Conservation (phyloP, 35 echinoderm and acorn worm species). For the Eucidaris tribuloides region DNA sequence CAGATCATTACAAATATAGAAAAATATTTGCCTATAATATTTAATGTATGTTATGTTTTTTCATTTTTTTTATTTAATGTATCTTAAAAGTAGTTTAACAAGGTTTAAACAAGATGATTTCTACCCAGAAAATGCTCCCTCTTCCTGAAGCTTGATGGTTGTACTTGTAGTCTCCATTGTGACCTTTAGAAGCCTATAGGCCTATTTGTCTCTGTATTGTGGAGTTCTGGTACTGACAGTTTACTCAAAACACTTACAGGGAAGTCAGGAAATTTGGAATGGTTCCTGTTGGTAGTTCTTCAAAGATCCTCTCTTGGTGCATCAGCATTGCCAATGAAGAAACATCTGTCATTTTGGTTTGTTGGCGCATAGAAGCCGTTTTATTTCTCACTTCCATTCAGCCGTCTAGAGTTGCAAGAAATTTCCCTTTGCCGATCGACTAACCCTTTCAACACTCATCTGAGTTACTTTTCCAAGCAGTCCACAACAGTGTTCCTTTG, state of each 20-base stretch:
- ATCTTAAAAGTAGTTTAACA: too few species aligned
- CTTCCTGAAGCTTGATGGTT: too few species aligned
- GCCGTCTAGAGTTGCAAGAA: neutral
- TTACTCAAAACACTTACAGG: neutral
- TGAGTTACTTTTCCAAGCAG: constrained; percentile 38
- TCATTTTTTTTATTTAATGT: too few species aligned
- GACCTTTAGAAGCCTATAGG: too few species aligned
- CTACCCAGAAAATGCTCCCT: too few species aligned
- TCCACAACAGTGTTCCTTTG: constrained; percentile 30
- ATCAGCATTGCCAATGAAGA: constrained; percentile 7
- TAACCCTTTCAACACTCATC: constrained; percentile 42
- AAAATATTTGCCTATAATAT: too few species aligned
- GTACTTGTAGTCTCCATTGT: too few species aligned
- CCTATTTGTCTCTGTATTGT: too few species aligned
- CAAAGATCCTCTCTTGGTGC: constrained; percentile 17
- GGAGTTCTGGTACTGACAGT: neutral
- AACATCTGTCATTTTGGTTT: neutral
- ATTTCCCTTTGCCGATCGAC: constrained; percentile 22
- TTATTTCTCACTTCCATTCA: constrained; percentile 16
- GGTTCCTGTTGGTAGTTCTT: constrained; percentile 25
- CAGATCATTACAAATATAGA: too few species aligned
- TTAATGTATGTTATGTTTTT: too few species aligned
- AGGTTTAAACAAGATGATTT: too few species aligned
- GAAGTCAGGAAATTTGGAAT: constrained; percentile 40
- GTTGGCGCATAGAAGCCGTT: constrained; percentile 24